A percentile compares a stretch with the other conserved stretches of the same genome.
These are phyloP conservation scores for Anthophora plumipes DNA, from an alignment of 2,888 invertebrate genomes.

Conservation along the genomic window DNA sequence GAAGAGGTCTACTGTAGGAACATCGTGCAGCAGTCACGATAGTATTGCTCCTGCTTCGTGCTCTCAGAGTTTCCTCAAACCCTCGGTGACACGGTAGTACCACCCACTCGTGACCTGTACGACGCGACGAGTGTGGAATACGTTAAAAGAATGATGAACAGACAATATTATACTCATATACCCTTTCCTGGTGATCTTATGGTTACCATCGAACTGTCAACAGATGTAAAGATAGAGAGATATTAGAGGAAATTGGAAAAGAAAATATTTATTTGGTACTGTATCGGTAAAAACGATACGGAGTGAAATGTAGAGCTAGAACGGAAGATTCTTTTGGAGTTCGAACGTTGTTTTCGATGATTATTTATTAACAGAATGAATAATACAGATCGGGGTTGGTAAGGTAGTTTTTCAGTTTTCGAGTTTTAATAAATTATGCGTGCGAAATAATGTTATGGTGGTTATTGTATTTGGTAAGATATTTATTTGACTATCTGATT, in stretches of 20 bases:
- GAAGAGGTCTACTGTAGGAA: conserved; percentile 65
- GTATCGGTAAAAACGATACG: not conserved
- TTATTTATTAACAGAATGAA: not conserved
- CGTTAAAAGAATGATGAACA: conserved; percentile 79
- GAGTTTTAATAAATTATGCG: too few species aligned
- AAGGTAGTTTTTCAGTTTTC: too few species aligned
- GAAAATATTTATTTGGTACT: conserved; percentile 39
- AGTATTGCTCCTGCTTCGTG: conserved; percentile 75
- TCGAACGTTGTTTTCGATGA: not conserved
- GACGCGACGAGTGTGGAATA: conserved; percentile 74
- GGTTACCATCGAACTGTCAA: conserved; percentile 14
- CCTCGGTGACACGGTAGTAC: conserved; percentile 66
- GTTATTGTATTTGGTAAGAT: too few species aligned
- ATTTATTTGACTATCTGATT: too few species aligned
- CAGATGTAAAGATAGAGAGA: conserved; percentile 22
- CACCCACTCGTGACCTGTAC: conserved; percentile 67
- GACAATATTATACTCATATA: conserved; percentile 68
- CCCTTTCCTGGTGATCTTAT: conserved; percentile 48
- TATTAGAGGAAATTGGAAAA: not conserved
- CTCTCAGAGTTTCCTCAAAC: conserved; percentile 70
- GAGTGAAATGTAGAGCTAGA: not conserved
- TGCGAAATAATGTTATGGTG: too few species aligned
- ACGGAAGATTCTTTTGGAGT: not conserved
- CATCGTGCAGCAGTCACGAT: conserved; percentile 74
- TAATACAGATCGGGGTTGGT: too few species aligned